Evolutionary conservation across 2,797 vertebrate species (phyloP).

Genomic region (Florisuga fusca): DNA sequence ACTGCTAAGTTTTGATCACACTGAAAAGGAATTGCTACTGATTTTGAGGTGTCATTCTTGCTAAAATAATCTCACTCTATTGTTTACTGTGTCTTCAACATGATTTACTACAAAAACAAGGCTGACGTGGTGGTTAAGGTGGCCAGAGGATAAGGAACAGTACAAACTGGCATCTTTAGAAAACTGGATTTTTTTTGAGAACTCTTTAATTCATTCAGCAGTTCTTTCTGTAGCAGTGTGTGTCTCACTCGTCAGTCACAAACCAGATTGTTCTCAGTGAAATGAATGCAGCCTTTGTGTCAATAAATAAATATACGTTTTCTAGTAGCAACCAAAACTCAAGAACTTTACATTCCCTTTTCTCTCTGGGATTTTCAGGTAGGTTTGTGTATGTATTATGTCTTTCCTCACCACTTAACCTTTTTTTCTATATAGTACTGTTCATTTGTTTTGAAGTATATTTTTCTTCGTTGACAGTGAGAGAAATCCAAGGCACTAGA

Average conservation of each 20-base stretch:
- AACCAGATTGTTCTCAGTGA: background rate
- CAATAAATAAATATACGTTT: background rate
- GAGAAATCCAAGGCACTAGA: conserved; percentile 12
- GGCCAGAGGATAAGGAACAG: background rate
- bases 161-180: background rate
- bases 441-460: conserved; percentile 9
- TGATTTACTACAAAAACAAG: background rate
- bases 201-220: background rate
- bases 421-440: background rate
- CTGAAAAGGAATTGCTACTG: background rate
- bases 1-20: background rate
- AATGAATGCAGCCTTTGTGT: background rate
- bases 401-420: background rate
- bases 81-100: background rate
- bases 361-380: background rate
- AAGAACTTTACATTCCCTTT: background rate
- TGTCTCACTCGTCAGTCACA: background rate
- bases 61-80: background rate
- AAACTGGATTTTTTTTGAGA: background rate
- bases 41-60: background rate
- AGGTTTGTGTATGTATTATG: background rate
- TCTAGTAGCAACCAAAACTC: background rate
- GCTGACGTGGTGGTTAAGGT: background rate
- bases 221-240: background rate
- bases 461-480: conserved; percentile 18